Base-by-base conservation (phyloP, 2,888 invertebrate species). In the Calliphora vomitoria region DNA sequence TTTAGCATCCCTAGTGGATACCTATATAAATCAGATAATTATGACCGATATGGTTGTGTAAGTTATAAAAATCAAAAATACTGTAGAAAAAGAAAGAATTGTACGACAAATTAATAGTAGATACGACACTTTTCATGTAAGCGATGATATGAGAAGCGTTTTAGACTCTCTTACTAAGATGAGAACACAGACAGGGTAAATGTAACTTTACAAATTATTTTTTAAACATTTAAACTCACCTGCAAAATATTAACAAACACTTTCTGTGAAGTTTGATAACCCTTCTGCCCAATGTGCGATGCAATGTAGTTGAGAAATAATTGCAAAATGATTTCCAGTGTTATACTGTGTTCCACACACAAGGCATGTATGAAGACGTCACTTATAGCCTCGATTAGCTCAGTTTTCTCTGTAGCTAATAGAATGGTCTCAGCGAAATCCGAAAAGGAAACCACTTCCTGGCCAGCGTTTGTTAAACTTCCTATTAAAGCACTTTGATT, bases 221-320 rank as follows among this genome's bases (percentile, higher is more conserved):
- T 13, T 44, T 44, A 11, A 18, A 25, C 13, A 55, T 38, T n/a
- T 35, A n/a, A 50, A 60, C 88, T 81, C 47, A 92, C 92, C 90
- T 95, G 95, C 44, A 95, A 91, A 1, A 94, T 93, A 89, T 93
- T 94, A 58, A 95, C 94, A 64, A 95, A 93, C 0, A 95, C 94
- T 88, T 92, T 92, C 85, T 89, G 94, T 83, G 91, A 94, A 87
- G 90, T 94, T 92, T 90, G 93, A 91, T 92, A 94, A 91, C 91
- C 94, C 91, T 91, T 95, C 94, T 91, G 95, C 90, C 96, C 96
- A 47, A 96, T 95, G 89, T 95, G 94, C n/a, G 95, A 95, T 6
- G 96, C 96, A 83, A 96, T 93, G 91, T 95, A 96, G 86, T 96
- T 96, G 82, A 96, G 91, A 90, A 96, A 96, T 13, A 96, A 94